Conservation (phyloP, 92 coral and sea anemone species). For the Zoanthus sociatus region DNA sequence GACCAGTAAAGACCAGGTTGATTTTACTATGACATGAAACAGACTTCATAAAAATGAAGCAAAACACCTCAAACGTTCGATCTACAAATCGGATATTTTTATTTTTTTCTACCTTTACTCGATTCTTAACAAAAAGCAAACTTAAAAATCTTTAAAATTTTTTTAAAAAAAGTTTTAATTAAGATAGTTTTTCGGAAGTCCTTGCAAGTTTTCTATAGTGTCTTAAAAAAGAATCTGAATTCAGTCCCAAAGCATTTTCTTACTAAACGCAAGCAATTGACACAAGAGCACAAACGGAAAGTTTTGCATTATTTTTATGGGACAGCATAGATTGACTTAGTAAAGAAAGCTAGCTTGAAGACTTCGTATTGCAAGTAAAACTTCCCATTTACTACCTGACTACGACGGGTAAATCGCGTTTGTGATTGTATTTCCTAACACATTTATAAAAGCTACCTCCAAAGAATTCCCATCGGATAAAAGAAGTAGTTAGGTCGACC, state of each 20-base stretch:
- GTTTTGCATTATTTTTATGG: not conserved
- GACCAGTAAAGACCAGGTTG: too few relatives aligned
- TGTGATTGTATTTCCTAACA: not conserved
- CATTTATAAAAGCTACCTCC: constrained; percentile 16
- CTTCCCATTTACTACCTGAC: too few relatives aligned
- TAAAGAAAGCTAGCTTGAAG: not conserved
- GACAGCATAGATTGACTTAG: not conserved
- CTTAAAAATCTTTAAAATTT: too few relatives aligned
- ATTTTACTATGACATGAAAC: too few relatives aligned
- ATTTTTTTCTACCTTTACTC: too few relatives aligned
- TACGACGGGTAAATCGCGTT: too few relatives aligned
- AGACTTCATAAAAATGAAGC: not conserved
- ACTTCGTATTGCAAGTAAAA: not conserved
- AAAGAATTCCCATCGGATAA: constrained; percentile 29
- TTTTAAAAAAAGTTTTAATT: too few relatives aligned
- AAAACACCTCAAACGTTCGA: not conserved
- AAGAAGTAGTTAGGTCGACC: not conserved
- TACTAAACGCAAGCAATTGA: not conserved
- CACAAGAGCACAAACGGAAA: not conserved
- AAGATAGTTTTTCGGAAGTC: too few relatives aligned
- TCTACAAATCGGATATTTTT: too few relatives aligned
- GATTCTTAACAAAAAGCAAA: too few relatives aligned
- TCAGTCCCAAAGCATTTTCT: not conserved
- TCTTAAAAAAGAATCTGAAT: not conserved
- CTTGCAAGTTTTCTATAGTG: not conserved